Conservation (phyloP, 2,113 vertebrate species). For the Balaeniceps rex region DNA sequence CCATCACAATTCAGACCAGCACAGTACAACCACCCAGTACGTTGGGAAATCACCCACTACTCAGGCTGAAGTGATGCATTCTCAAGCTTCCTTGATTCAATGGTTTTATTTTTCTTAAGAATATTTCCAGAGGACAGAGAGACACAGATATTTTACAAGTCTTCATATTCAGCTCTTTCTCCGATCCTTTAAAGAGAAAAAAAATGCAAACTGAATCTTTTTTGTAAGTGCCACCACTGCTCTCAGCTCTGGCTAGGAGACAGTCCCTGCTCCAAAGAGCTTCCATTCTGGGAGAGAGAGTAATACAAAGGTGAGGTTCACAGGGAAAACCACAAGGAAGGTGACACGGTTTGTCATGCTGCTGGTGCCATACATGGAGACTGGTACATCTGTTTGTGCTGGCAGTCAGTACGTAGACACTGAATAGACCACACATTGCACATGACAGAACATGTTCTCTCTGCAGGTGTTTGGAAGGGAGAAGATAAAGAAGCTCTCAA, state of each 20-base stretch:
- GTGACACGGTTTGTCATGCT: not conserved
- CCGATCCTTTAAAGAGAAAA: not conserved
- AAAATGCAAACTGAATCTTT: not conserved
- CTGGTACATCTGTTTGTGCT: not conserved
- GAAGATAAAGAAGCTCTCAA: slow-evolving; percentile 23
- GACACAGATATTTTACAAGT: not conserved
- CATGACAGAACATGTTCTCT: not conserved
- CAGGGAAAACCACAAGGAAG: not conserved
- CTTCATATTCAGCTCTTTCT: not conserved
- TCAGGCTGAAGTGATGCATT: not conserved
- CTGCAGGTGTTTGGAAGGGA: not conserved
- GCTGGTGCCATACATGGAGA: slow-evolving; percentile 26
- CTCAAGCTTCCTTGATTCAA: not conserved
- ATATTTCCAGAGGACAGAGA: slow-evolving; percentile 51
- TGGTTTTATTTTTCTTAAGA: slow-evolving; percentile 59
- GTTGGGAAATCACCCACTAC: not conserved
- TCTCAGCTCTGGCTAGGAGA: slow-evolving; percentile 1
- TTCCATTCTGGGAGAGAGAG: slow-evolving; percentile 2
- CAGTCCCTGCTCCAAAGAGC: slow-evolving; percentile 42
- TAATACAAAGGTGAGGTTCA: not conserved
- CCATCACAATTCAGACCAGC: not conserved
- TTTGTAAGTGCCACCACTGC: not conserved
- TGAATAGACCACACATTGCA: not conserved
- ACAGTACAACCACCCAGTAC: not conserved
- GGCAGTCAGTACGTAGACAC: not conserved